Conservation (phyloP, 2,888 invertebrate genomes). For the Parapristionchus giblindavisi region DNA sequence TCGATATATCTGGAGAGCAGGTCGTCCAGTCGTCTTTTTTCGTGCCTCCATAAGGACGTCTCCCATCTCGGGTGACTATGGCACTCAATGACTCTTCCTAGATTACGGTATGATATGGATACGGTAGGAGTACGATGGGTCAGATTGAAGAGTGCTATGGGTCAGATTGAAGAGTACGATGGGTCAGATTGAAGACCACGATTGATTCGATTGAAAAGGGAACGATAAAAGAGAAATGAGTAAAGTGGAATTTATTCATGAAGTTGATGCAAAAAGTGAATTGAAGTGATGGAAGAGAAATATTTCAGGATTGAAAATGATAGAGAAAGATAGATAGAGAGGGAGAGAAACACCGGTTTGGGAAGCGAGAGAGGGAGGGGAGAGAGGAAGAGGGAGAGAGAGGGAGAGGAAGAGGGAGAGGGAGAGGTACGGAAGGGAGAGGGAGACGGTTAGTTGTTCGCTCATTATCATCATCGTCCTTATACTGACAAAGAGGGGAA, state of each 20-base stretch:
- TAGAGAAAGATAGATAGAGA: neutral
- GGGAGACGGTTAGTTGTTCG: neutral
- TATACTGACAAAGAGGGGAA: neutral
- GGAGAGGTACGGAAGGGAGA: neutral
- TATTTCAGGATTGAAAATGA: conserved; percentile 2
- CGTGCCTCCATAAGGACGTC: conserved; percentile 19
- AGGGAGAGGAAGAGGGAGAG: neutral
- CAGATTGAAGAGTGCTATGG: neutral
- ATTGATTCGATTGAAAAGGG: neutral
- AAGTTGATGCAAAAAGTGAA: neutral
- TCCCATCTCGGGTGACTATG: conserved; percentile 17
- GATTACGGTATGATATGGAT: neutral
- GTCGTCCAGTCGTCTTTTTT: conserved; percentile 13
- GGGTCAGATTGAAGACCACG: conserved; percentile 1
- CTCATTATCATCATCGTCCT: too few relatives aligned
- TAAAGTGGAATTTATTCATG: neutral
- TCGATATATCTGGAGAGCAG: conserved; percentile 32
- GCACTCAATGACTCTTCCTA: neutral
- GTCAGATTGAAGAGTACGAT: neutral
- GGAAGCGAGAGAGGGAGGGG: neutral
- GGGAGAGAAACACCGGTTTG: too few relatives aligned
- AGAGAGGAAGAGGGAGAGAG: neutral
- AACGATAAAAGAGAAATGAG: neutral
- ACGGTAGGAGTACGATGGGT: neutral
- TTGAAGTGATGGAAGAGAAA: neutral